Evolutionary conservation across 2,888 invertebrate genomes (phyloP), one percentile per base, ranked within the genome.

Genomic region (Drosophila affinis): DNA sequence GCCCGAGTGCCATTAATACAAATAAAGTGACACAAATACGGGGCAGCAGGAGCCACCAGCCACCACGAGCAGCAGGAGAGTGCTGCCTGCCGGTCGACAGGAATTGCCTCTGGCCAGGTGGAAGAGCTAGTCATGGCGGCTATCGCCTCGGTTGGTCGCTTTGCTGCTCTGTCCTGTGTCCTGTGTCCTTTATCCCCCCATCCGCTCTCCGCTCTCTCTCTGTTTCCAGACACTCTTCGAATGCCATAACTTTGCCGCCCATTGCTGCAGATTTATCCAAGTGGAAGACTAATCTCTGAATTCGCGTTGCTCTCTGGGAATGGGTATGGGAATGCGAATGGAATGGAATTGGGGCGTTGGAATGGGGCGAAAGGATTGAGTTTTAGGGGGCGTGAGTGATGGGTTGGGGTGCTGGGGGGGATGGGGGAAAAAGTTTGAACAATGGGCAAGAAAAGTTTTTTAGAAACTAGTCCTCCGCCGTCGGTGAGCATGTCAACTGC

Each of bases 221-320:
- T 17, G 17, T 18, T 18, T 4, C 17, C 12, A 39, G 39, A 39
- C 14, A 18, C 29, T 45, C 39, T 60, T 56, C 68, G 68, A 64
- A 59, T 62, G 75, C 81, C 78, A 88, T 88, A 88, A 86, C 83
- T 83, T 82, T 80, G 53, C 56, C 68, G 62, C 64, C 80, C 71
- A 75, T 57, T 83, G 81, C 76, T 77, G 79, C 72, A 75, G 83
- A 88, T 67, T 89, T 85, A 89, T 77, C 89, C 78, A 88, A 89
- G 89, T 83, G 89, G 80, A 89, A 89, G 85, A 87, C 89, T 88
- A 88, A 89, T 88, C 84, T 85, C 79, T 72, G 81, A 81, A 86
- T 84, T 87, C 77, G 63, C 72, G 57, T 34, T 57, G 34, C 49
- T n/a, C 7, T 14, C 39, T 39, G 53, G 29, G 5, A 51, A 46